phyloP scores from a whole-genome alignment of 64 coral and sea anemone species.

The Montipora foliosa region DNA sequence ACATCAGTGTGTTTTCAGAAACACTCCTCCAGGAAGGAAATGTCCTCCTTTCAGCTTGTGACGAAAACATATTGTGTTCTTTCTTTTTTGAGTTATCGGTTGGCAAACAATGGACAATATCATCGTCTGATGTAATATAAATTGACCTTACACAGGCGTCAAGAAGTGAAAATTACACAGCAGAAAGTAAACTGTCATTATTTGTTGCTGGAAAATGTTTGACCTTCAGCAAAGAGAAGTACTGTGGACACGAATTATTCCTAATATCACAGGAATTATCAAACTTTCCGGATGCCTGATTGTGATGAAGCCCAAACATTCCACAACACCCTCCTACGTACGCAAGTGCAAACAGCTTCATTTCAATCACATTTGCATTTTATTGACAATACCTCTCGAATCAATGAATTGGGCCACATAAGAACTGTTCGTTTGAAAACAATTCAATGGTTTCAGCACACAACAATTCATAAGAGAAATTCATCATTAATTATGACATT shows the following conservation, averaged over 20 bases:
- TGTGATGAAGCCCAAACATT: conserved; percentile 26
- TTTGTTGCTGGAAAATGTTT: background rate
- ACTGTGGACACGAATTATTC: background rate
- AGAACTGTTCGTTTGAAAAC: conserved; percentile 31
- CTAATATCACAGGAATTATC: background rate
- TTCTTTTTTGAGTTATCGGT: background rate
- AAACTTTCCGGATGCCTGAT: background rate
- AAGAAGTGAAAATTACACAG: background rate
- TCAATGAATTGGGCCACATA: conserved; percentile 40
- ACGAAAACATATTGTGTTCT: background rate
- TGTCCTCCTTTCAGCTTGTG: background rate
- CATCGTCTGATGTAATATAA: background rate
- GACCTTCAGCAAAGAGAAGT: background rate
- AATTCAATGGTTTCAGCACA: conserved; percentile 22
- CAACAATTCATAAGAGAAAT: conserved; percentile 15
- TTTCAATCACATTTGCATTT: conserved; percentile 57
- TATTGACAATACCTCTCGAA: conserved; percentile 54
- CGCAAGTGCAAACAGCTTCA: background rate
- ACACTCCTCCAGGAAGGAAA: background rate
- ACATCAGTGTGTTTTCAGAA: background rate
- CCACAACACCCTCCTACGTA: conserved; percentile 25
- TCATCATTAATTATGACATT: background rate
- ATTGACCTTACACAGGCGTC: background rate
- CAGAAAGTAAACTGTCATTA: conserved; percentile 10
- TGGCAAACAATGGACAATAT: background rate